Base-by-base conservation (phyloP, 2,113 vertebrate genomes). In the Pedetes capensis region DNA sequence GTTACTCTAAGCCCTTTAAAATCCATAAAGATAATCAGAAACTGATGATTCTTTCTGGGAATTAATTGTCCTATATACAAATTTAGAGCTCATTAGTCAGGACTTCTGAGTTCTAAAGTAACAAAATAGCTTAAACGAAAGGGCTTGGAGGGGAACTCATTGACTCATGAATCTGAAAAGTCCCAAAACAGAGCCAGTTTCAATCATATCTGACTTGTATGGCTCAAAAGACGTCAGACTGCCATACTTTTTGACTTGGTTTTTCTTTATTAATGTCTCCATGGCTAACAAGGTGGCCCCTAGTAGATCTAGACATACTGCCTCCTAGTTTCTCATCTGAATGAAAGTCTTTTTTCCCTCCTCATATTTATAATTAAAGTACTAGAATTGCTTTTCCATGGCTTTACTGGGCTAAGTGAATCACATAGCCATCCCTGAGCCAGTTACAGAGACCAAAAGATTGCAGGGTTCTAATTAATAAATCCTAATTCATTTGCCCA, bases 1-100 rank as follows among this genome's bases (percentile, higher is more conserved):
- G 53, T 91, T 92, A 84, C 61, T 37, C 53, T 49, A 39, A 80
- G 49, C 53, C n/a, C 37, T 74, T 44, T 89, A 76, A 57, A 94
- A 84, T 55, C 55, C 81, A 16, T 75, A 85, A 91, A 79, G 32
- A 88, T 64, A 64, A 81, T 53, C 71, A 93, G 92, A 96, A 91
- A 76, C 27, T 53, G 25, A 68, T 39, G 59, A 37, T 85, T 79
- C 27, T 53, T 59, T 39, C 55, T 76, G 68, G 55, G 47, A 90
- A 47, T 57, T 87, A n/a, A 49, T 63, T 66, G 14, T 94, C 25
- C 22, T 29, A 39, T 90, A 44, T 34, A 55, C 13, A 69, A 74
- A 93, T 27, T 51, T 55, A 94, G 49, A 86, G 55, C 22, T 55
- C 6, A n/a, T 88, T 51, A 71, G 34, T 82, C 74, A 71, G 44